Base-by-base conservation (phyloP, 1,140 invertebrate species). In the Thaumatotibia leucotreta region DNA sequence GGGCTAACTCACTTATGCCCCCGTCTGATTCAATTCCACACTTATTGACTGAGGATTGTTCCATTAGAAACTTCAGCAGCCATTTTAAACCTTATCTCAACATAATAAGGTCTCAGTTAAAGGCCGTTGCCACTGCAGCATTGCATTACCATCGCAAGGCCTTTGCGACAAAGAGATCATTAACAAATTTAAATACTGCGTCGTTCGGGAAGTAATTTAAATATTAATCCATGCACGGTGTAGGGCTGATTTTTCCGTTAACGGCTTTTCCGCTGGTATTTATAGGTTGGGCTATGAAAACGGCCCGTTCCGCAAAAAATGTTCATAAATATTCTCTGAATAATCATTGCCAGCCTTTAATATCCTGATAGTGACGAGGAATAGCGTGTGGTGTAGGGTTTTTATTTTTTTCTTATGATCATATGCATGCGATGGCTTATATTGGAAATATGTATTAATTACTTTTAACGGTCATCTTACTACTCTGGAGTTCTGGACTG, bases 31-130 rank as follows among this genome's bases (percentile, higher is more conserved):
- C 72, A 69, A 77, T 77, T 77, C 71, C 66, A 70, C 50, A 62
- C 72, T 74, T 76, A 76, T 76, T 67, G 75, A 76, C 66, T 72
- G 72, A 62, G 68, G 71, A 72, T 74, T 72, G 70, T 69, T 70
- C 31, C 27, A 54, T 39, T 39, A 39, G 5, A 45, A 45, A 45
- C 39, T 45, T 45, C 2, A 39, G 35, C 35, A 20, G 17, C 39
- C 39, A 20, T 45, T 45, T 45, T 20, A 45, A 45, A 20, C 39
- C 6, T 45, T 45, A 45, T 20, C 3, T 6, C 17, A 20, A 9
- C 35, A n/a, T 39, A 14, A 39, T 5, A 39, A 45, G 4, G 20
- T 20, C 17, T 45, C 39, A 39, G 35, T 14, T n/a, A 39, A 39
- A 39, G 5, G n/a, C n/a, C n/a, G n/a, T n/a, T 45, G 4, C 39